phyloP scores from a whole-genome alignment of 1,140 invertebrate species.

The Anastatus disparis region DNA sequence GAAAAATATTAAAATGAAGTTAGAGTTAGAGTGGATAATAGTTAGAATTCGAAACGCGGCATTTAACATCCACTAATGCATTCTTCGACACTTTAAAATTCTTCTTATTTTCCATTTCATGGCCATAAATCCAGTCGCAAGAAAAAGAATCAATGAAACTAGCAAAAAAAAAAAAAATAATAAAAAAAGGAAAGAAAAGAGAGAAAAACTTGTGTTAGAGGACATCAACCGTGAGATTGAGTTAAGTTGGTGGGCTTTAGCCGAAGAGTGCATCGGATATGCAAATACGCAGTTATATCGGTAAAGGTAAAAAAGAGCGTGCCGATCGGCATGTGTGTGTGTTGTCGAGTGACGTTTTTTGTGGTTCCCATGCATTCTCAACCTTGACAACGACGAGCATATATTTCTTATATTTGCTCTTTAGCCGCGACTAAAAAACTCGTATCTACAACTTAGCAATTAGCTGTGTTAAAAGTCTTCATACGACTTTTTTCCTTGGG shows the following conservation, averaged over 20 bases:
- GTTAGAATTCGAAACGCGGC: not conserved
- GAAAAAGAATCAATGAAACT: not conserved
- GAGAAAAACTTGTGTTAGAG: constrained; percentile 7
- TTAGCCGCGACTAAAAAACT: not conserved
- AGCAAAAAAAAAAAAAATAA: constrained; percentile 35
- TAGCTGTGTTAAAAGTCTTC: constrained; percentile 62
- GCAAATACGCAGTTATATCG: constrained; percentile 23
- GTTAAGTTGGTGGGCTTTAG: not conserved
- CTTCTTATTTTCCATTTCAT: constrained; percentile 24
- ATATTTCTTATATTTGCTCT: constrained; percentile 36
- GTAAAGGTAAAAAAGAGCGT: constrained; percentile 23
- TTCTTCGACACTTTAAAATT: constrained; percentile 7
- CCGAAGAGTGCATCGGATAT: constrained; percentile 28
- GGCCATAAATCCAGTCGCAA: not conserved
- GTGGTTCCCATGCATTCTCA: constrained; percentile 59
- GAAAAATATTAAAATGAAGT: not conserved
- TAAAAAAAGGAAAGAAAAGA: not conserved
- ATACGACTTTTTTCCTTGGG: too few species aligned
- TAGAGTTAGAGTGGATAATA: not conserved
- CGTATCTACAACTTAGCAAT: constrained; percentile 54
- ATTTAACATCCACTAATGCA: constrained; percentile 20
- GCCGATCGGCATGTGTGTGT: constrained; percentile 17
- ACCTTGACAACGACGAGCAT: constrained; percentile 40
- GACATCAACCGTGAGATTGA: constrained; percentile 40
- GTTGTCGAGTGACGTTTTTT: constrained; percentile 45